Evolutionary conservation across 2,113 vertebrate genomes (phyloP).

Genomic region (Archocentrus centrarchus): DNA sequence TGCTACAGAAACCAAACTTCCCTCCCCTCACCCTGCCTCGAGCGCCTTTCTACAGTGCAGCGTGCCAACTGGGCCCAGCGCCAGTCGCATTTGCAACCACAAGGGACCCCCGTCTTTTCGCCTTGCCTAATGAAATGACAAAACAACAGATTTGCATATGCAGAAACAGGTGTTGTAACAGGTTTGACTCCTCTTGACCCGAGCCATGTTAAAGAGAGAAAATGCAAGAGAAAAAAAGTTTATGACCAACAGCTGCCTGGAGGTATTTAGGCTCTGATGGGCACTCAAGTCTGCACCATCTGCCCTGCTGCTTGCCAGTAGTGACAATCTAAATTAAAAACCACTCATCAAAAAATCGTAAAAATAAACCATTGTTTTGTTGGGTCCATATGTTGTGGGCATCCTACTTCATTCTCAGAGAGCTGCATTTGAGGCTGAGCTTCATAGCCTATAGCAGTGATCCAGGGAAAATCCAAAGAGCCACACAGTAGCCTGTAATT

Average conservation of each 20-base stretch:
- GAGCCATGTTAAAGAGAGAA: constrained; percentile 74
- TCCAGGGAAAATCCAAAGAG: constrained; percentile 68
- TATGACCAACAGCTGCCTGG: constrained; percentile 90
- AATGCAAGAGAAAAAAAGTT: constrained; percentile 69
- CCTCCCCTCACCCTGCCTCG: constrained; percentile 51
- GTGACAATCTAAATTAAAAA: constrained; percentile 93
- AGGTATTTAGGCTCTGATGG: constrained; percentile 87
- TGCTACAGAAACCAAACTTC: constrained; percentile 74
- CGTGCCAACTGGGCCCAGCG: constrained; percentile 81
- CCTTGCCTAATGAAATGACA: constrained; percentile 93
- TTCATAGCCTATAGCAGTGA: constrained; percentile 51
- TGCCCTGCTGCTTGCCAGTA: constrained; percentile 87
- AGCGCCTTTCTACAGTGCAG: constrained; percentile 62
- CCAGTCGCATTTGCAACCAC: constrained; percentile 86
- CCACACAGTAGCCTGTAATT: constrained; percentile 77
- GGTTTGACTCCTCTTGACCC: constrained; percentile 93
- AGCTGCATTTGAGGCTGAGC: constrained; percentile 29
- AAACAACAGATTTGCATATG: constrained; percentile 95
- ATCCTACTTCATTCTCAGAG: constrained; percentile 54
- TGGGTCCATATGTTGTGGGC: constrained; percentile 82
- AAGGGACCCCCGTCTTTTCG: constrained; percentile 82
- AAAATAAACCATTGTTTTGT: constrained; percentile 86
- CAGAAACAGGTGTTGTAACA: constrained; percentile 95
- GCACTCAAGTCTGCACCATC: constrained; percentile 89
- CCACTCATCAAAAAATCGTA: constrained; percentile 83